Evolutionary conservation across 2,797 vertebrate species (phyloP), one percentile per base, ranked within the genome.

Genomic region (Siniperca scherzeri): DNA sequence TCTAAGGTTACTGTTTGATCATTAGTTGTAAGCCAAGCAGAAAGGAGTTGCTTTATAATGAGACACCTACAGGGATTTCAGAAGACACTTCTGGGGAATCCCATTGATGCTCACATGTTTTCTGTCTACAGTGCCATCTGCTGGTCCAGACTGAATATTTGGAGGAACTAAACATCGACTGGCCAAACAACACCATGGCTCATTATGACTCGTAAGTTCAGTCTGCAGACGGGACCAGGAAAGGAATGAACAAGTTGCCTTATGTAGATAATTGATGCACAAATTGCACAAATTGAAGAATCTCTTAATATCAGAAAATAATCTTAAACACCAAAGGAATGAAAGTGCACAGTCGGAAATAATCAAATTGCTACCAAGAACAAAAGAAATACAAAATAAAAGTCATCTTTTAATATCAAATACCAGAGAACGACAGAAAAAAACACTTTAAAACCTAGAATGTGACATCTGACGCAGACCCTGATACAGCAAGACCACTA

Each of bases 151-250:
- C 19, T 33, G 14, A 55, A 19, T 40, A 52, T 53, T 83, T 25
- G 40, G 7, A 79, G 46, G 68, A 78, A 22, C 56, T 48, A 53
- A 48, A 71, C 64, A 52, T 52, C 12, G 14, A 60, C 25, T 30
- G 53, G 56, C 40, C 69, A 9, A 19, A 56, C 33, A 22, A 17
- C 71, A 82, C 64, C 44, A 94, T 95, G 95, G 92, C 95, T 80
- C 83, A 94, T 81, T 95, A 94, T 77, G 95, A 95, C 82, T 90
- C 93, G 94, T 94, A 77, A 92, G 93, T 94, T 69, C 44, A 74
- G 27, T 48, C 46, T 53, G 17, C 16, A 66, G 42, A n/a, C 11
- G 1, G 46, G 25, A 52, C 16, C 7, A 14, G 17, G 4, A 33
- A 22, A 57, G 6, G 21, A 52, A 19, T 33, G n/a, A 25, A 40